A percentile compares a stretch with the other conserved stretches of the same genome.
These are phyloP conservation scores for Dryobotodes eremita DNA, from an alignment of 2,888 invertebrate genomes.

Conservation along the genomic window DNA sequence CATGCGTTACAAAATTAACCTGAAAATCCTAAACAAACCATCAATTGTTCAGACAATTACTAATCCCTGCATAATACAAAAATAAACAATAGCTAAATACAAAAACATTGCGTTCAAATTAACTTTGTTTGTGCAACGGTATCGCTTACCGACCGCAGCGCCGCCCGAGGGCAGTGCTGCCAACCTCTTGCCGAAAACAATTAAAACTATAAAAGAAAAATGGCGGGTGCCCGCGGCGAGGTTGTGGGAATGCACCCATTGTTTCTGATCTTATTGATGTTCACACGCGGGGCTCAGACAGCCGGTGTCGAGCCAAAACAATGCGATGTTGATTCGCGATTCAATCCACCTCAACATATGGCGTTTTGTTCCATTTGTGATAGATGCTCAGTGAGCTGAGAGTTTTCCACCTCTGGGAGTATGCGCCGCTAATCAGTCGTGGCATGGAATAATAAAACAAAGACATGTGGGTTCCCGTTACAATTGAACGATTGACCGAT, in stretches of 20 bases:
- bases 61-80: slow-evolving; percentile 67
- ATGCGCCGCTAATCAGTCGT: slow-evolving; percentile 59
- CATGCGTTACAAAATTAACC: slow-evolving; percentile 34
- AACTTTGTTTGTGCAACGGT: slow-evolving; percentile 75
- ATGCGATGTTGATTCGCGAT: slow-evolving; percentile 70
- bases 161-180: slow-evolving; percentile 83
- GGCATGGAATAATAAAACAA: slow-evolving; percentile 61
- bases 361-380: slow-evolving; percentile 70
- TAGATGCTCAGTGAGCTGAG: slow-evolving; percentile 65
- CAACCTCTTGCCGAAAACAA: slow-evolving; percentile 87
- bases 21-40: slow-evolving; percentile 59
- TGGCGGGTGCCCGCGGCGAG: slow-evolving; percentile 80
- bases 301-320: slow-evolving; percentile 70
- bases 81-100: slow-evolving; percentile 70
- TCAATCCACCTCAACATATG: slow-evolving; percentile 68
- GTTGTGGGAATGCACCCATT: slow-evolving; percentile 84
- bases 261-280: slow-evolving; percentile 79
- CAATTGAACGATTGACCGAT: slow-evolving; percentile 12
- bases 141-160: slow-evolving; percentile 71
- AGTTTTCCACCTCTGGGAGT: slow-evolving; percentile 65
- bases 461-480: slow-evolving; percentile 10
- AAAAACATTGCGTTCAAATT: slow-evolving; percentile 72
- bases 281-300: slow-evolving; percentile 69
- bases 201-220: slow-evolving; percentile 82
- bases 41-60: slow-evolving; percentile 57